Percentiles rank a stretch among this genome's conserved stretches.
phyloP scores from a whole-genome alignment of 2,113 vertebrate genomes.

The Indicator maculatus region DNA sequence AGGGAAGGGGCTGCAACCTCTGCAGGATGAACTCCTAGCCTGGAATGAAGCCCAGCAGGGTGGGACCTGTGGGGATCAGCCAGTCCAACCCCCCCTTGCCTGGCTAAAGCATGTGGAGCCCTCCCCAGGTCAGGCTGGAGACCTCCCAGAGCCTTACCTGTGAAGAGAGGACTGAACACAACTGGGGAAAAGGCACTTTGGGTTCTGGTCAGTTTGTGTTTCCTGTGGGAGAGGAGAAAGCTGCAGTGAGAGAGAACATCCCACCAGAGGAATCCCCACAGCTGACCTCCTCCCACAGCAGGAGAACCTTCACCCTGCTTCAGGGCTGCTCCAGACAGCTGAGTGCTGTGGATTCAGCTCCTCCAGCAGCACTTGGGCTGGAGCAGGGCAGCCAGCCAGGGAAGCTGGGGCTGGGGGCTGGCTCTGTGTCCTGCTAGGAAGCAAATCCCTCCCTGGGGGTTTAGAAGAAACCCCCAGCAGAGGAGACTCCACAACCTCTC shows the following conservation, averaged over 20 bases:
- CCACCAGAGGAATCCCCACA: not conserved
- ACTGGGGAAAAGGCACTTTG: constrained; percentile 98
- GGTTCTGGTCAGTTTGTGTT: constrained; percentile 91
- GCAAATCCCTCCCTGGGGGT: constrained; percentile 7
- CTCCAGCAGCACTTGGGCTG: not conserved
- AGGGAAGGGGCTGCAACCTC: no score
- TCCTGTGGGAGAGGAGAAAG: constrained; percentile 69
- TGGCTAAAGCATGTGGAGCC: no score
- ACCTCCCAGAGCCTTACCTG: constrained; percentile 80
- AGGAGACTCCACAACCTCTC: no score
- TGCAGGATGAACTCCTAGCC: no score
- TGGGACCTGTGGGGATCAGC: no score
- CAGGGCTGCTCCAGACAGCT: not conserved
- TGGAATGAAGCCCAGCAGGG: no score
- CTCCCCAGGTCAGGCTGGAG: no score
- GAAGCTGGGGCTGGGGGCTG: not conserved
- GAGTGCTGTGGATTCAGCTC: not conserved
- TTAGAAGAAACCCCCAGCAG: no score
- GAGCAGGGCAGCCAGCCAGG: constrained; percentile 41
- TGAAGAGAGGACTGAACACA: constrained; percentile 92
- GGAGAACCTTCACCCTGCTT: not conserved
- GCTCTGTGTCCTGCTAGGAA: not conserved
- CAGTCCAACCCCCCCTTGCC: no score
- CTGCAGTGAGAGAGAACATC: not conserved
- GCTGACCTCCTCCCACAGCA: no score